These are phyloP conservation scores for Ceyx erithaca DNA, from an alignment of 2,797 vertebrate genomes.

Conservation along the genomic window DNA sequence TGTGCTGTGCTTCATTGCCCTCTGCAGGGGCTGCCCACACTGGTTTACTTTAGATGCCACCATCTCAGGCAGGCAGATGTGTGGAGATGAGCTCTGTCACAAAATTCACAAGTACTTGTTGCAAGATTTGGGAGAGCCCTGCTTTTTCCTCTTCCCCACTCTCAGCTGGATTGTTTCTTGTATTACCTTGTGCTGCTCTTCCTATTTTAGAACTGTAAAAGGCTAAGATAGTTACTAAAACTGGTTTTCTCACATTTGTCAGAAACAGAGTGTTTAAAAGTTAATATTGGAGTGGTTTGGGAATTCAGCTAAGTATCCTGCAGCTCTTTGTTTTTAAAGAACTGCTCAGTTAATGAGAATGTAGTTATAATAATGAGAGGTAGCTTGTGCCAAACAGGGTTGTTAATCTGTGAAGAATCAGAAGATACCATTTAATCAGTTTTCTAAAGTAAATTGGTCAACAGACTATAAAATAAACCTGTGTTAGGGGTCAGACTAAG, in stretches of 20 bases:
- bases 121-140: background rate
- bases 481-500: background rate
- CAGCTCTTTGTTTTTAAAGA: background rate
- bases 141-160: background rate
- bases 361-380: background rate
- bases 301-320: background rate
- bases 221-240: background rate
- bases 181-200: background rate
- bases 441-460: background rate
- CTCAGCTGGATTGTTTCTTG: background rate
- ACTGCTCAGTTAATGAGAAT: background rate
- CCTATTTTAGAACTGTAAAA: background rate
- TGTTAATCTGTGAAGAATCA: background rate
- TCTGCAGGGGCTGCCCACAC: background rate
- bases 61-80: background rate
- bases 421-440: background rate
- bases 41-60: background rate
- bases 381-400: background rate
- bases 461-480: background rate
- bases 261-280: background rate
- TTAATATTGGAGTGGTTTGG: background rate
- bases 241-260: background rate
- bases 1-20: background rate
- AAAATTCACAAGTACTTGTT: background rate
- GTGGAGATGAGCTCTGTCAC: background rate